These are phyloP conservation scores for Vireo altiloquus DNA, from an alignment of 2,113 vertebrate genomes.

Conservation along the genomic window DNA sequence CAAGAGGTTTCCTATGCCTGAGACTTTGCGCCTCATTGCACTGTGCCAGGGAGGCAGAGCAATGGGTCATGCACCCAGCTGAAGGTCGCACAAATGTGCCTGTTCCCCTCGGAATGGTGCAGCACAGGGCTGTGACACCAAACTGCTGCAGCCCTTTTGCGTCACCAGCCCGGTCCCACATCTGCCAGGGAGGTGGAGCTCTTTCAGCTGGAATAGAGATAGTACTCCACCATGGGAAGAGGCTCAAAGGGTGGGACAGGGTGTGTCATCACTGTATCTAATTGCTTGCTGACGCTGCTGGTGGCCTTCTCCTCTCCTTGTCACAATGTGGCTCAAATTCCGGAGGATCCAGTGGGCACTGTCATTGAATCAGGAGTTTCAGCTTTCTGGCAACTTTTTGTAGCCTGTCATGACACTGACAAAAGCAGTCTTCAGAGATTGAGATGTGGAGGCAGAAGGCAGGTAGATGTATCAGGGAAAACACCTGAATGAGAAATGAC, in stretches of 20 bases:
- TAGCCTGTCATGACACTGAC: background rate
- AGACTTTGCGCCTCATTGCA: rapidly evolving
- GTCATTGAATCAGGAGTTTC: background rate
- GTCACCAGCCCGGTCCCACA: rapidly evolving
- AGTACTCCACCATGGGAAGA: background rate
- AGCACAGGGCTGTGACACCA: background rate
- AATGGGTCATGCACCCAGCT: rapidly evolving
- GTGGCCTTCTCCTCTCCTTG: background rate
- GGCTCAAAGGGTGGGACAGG: background rate
- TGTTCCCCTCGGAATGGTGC: rapidly evolving
- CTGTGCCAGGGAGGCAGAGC: background rate
- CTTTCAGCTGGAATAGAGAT: background rate
- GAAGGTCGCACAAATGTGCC: rapidly evolving
- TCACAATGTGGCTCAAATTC: background rate
- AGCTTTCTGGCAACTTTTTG: background rate
- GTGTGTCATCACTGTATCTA: rapidly evolving
- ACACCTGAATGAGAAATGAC: background rate
- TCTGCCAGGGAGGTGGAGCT: background rate
- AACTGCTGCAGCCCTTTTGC: rapidly evolving
- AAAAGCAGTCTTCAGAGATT: background rate
- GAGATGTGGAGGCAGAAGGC: background rate
- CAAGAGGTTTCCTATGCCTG: background rate
- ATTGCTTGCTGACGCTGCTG: background rate
- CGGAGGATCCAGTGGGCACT: rapidly evolving
- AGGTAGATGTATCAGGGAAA: background rate